Base-by-base conservation (phyloP, 2,888 invertebrate genomes). In the Vanessa cardui region DNA sequence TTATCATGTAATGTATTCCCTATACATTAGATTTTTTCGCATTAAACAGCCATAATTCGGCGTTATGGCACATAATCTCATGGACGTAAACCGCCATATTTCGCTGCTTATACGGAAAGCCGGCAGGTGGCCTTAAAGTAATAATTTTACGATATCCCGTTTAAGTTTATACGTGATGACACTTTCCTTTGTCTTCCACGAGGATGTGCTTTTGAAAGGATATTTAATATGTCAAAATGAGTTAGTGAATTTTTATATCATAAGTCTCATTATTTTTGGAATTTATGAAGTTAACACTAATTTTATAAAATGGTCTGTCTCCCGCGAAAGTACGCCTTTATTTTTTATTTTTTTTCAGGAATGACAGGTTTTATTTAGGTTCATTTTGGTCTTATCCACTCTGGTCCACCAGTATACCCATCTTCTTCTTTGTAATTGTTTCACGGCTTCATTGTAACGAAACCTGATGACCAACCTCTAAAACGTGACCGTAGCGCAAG, bases 131-230 rank as follows among this genome's bases (percentile, higher is more conserved):
- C 77, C 79, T 76, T 84, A 83, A 79, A 82, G 80, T 83, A 78
- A 83, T 85, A 82, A 86, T 82, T 87, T 86, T 83, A 87, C 78
- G 80, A 80, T 80, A 87, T 83, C 82, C 83, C 78, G 74, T 79
- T 85, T 83, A 80, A 68, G 65, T 69, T 70, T 15, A 26, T 44
- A 20, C 50, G 6, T 33, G 49, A 45, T 16, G 39, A 58, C 56
- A 60, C 52, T 67, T 54, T 49, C 47, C 21, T 62, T 60, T 63
- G 56, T 65, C 59, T 66, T 69, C 44, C 59, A 12, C 33, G 52
- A 44, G 52, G 45, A 63, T 50, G 39, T 21, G 21, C 16, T 59
- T 26, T 4, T 21, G 16, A 39, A 46, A 59, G 21, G 8, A 26
- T 21, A 46, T 59, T 33, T 39, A 56, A 18, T 56, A 18, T 8